phyloP scores from a whole-genome alignment of 2,888 invertebrate genomes.

The Chironomus riparius region DNA sequence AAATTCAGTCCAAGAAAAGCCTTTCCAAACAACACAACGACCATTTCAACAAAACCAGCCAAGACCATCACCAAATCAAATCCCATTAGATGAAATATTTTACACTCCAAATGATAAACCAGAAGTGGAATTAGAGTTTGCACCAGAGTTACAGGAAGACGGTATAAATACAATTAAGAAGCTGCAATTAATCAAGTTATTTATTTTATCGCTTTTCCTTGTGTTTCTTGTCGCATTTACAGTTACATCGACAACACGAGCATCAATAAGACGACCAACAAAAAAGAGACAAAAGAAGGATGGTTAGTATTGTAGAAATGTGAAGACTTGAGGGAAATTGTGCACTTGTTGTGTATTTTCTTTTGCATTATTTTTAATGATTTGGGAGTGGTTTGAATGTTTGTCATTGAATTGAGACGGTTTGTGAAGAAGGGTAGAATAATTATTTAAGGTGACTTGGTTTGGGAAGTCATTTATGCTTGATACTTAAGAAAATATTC shows the following conservation, averaged over 20 bases:
- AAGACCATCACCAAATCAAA: background rate
- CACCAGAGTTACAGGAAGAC: background rate
- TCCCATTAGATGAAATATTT: background rate
- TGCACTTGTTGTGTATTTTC: background rate
- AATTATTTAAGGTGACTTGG: too few species aligned
- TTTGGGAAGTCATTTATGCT: too few species aligned
- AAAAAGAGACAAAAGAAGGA: background rate
- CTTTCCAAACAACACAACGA: background rate
- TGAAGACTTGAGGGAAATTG: background rate
- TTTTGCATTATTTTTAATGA: too few species aligned
- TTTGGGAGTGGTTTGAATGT: too few species aligned
- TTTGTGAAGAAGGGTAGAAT: too few species aligned
- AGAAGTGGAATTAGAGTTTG: background rate
- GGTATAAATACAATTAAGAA: background rate
- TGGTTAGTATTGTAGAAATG: background rate
- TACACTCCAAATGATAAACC: background rate
- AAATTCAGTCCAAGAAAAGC: too few species aligned
- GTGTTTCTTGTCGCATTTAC: background rate
- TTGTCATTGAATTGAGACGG: too few species aligned
- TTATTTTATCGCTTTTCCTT: background rate
- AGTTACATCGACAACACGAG: constrained; percentile 13
- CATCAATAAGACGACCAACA: constrained; percentile 1
- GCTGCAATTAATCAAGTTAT: background rate
- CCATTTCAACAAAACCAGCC: background rate
- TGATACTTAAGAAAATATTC: too few species aligned